Conservation (phyloP, 2,797 vertebrate genomes). For the Cheirogaleus major region DNA sequence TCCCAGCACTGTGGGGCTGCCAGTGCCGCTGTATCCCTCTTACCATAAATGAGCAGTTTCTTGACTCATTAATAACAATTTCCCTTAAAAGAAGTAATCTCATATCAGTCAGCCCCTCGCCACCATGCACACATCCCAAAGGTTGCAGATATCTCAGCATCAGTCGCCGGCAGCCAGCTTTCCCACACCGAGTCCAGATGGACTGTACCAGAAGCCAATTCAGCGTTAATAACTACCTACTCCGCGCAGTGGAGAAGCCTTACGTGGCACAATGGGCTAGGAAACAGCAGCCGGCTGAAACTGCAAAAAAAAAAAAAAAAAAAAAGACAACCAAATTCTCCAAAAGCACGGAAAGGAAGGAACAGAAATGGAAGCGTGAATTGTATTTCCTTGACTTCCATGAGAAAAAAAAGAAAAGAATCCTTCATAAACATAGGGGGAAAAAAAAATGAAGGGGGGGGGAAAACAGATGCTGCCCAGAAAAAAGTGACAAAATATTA, state of each 20-base stretch:
- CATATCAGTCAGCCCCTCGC: slow-evolving; percentile 89
- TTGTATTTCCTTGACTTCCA: slow-evolving; percentile 81
- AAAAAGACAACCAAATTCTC: slow-evolving; percentile 87
- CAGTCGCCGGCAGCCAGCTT: slow-evolving; percentile 89
- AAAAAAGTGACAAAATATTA: slow-evolving; percentile 94
- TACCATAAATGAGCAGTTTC: slow-evolving; percentile 92
- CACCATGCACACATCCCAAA: slow-evolving; percentile 90
- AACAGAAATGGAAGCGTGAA: slow-evolving; percentile 81
- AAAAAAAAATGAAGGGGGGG: slow-evolving; percentile 39
- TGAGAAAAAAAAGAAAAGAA: slow-evolving; percentile 45
- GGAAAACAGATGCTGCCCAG: slow-evolving; percentile 86
- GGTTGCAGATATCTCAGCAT: slow-evolving; percentile 91
- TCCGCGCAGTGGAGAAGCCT: slow-evolving; percentile 90
- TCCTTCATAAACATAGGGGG: slow-evolving; percentile 82
- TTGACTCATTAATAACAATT: slow-evolving; percentile 91
- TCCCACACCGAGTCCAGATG: slow-evolving; percentile 91
- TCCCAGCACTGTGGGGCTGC: slow-evolving; percentile 83
- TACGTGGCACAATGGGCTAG: slow-evolving; percentile 90
- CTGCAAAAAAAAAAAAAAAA: slow-evolving; percentile 84
- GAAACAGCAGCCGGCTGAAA: slow-evolving; percentile 89
- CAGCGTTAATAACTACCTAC: slow-evolving; percentile 95
- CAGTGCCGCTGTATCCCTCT: slow-evolving; percentile 80
- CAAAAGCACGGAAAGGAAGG: slow-evolving; percentile 85
- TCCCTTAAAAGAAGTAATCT: slow-evolving; percentile 91
- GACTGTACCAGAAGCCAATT: slow-evolving; percentile 96